phyloP scores from a whole-genome alignment of 2,113 vertebrate species.

The Diglossa brunneiventris region DNA sequence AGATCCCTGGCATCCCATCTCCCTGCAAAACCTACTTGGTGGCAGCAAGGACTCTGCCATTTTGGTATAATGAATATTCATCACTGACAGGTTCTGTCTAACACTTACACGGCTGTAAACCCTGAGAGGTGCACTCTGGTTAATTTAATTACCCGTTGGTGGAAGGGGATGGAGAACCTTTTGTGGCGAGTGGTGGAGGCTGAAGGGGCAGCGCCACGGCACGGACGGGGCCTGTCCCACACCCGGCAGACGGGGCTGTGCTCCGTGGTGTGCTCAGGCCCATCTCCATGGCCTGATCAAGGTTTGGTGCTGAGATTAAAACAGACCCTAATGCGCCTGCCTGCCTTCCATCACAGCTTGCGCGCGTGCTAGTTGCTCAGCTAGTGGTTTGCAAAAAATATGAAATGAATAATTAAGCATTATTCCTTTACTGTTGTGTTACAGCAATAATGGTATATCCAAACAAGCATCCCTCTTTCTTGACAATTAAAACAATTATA shows the following conservation, averaged over 20 bases:
- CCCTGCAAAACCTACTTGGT: background rate
- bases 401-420: background rate
- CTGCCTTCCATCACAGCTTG: slow-evolving; percentile 53
- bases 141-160: slow-evolving; percentile 35
- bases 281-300: background rate
- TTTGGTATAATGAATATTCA: slow-evolving; percentile 26
- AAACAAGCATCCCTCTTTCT: slow-evolving; percentile 36
- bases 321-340: background rate
- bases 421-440: slow-evolving; percentile 18
- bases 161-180: background rate
- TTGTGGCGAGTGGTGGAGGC: rapidly evolving
- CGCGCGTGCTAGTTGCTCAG: background rate
- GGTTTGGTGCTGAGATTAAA: slow-evolving; percentile 28
- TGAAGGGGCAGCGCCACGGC: background rate
- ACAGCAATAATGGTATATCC: slow-evolving; percentile 12
- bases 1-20: background rate
- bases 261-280: background rate
- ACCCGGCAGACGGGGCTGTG: rapidly evolving
- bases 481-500: slow-evolving; percentile 72
- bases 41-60: background rate
- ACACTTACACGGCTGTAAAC: background rate
- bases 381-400: background rate
- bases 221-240: background rate
- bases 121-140: background rate
- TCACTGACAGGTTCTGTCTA: background rate